These are phyloP conservation scores for Corythornis madagascariensis DNA, from an alignment of 2,113 vertebrate species.

Conservation along the genomic window DNA sequence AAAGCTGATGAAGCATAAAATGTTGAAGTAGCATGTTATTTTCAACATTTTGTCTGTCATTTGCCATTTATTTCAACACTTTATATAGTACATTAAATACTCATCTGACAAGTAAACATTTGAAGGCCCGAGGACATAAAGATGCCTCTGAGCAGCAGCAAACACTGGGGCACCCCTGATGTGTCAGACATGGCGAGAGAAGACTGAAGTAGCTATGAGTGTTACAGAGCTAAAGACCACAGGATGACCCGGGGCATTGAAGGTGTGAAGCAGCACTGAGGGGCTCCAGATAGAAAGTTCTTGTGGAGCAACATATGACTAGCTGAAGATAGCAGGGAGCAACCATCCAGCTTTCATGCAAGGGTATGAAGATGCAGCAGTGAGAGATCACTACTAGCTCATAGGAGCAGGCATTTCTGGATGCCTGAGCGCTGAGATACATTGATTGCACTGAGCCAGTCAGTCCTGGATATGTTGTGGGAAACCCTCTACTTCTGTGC, in stretches of 20 bases:
- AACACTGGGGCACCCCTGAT: background rate
- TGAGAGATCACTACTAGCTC: background rate
- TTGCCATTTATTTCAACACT: constrained; percentile 59
- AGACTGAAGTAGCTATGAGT: background rate
- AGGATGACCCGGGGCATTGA: background rate
- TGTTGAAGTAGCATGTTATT: constrained; percentile 49
- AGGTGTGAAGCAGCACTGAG: background rate
- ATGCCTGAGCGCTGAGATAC: background rate
- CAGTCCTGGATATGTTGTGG: background rate
- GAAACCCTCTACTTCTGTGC: background rate
- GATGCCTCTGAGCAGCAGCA: background rate
- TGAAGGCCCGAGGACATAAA: background rate
- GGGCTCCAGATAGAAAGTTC: background rate
- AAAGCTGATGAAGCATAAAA: constrained; percentile 56
- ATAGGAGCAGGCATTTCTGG: background rate
- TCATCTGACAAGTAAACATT: background rate
- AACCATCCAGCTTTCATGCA: background rate
- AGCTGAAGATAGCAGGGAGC: accelerated
- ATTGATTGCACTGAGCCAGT: background rate
- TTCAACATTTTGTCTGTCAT: constrained; percentile 68
- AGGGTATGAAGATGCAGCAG: accelerated
- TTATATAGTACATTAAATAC: constrained; percentile 2
- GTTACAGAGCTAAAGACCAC: background rate
- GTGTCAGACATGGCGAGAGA: background rate
- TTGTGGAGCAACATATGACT: background rate